Conservation (phyloP, 2,797 vertebrate species). For the Crocidura indochinensis region DNA sequence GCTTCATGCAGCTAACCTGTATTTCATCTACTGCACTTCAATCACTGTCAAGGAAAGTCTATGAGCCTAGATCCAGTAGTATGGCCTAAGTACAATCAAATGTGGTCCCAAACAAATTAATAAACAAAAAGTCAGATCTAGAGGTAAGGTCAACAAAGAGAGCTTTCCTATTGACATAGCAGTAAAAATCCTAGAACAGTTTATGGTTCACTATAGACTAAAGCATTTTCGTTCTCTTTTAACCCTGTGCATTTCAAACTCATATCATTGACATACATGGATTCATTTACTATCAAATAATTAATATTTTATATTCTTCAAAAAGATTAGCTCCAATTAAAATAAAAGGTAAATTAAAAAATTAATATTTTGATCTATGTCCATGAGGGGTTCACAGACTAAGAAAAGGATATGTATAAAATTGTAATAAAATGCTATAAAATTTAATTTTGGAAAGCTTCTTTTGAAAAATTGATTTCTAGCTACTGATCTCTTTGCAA, state of each 20-base stretch:
- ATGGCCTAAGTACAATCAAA: too few species aligned
- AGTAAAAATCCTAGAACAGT: not conserved
- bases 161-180: not conserved
- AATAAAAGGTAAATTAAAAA: not conserved
- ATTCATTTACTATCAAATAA: not conserved
- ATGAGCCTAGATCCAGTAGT: too few species aligned
- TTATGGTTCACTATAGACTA: not conserved
- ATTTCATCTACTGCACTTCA: too few species aligned
- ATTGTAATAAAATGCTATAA: not conserved
- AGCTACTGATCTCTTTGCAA: not conserved
- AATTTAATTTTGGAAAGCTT: not conserved
- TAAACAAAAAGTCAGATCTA: not conserved
- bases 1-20: too few species aligned
- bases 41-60: too few species aligned
- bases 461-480: not conserved
- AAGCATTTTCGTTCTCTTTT: not conserved
- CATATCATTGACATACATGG: not conserved
- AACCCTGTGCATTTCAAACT: constrained; percentile 4
- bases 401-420: not conserved
- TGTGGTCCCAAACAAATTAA: too few species aligned
- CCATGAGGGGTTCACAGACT: not conserved
- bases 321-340: not conserved
- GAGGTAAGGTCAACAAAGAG: constrained; percentile 2
- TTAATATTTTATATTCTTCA: not conserved
- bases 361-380: not conserved